A percentile compares a stretch with the other conserved stretches of the same genome.
Evolutionary conservation across 2,797 vertebrate species (phyloP).

Genomic region (Eleutherodactylus coqui): DNA sequence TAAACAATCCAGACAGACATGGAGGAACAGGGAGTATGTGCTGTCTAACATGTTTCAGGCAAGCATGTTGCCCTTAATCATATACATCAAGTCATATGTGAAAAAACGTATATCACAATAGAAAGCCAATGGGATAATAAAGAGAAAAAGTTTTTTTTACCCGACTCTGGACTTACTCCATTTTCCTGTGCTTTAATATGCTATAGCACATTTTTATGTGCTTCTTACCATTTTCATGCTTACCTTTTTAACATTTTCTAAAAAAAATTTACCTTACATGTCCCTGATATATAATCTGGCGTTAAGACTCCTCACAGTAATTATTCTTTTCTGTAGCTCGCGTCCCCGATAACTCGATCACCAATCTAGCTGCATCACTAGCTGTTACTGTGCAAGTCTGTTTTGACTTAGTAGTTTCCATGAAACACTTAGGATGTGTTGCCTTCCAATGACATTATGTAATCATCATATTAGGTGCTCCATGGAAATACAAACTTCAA

Average conservation of each 20-base stretch:
- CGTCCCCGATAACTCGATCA: neutral
- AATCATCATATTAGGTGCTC: constrained; percentile 1
- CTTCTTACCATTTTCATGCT: neutral
- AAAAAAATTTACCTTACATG: neutral
- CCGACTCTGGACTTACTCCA: too few species aligned
- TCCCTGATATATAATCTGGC: neutral
- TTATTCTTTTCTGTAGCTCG: neutral
- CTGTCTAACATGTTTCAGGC: too few species aligned
- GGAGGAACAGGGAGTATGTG: too few species aligned
- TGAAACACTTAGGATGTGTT: neutral
- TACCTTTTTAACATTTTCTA: neutral
- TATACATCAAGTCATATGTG: too few species aligned
- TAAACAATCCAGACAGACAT: too few species aligned
- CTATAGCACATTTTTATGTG: neutral
- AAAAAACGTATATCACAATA: too few species aligned
- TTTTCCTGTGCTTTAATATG: too few species aligned
- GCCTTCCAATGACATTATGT: neutral
- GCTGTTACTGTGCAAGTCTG: neutral
- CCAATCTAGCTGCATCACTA: neutral
- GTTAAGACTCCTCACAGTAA: neutral
- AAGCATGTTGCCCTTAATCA: too few species aligned
- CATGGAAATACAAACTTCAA: neutral
- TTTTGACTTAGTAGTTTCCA: neutral
- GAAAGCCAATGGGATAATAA: too few species aligned
- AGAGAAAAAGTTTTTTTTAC: too few species aligned